These are phyloP conservation scores for Erannis defoliaria DNA, from an alignment of 2,888 invertebrate species.

Conservation along the genomic window DNA sequence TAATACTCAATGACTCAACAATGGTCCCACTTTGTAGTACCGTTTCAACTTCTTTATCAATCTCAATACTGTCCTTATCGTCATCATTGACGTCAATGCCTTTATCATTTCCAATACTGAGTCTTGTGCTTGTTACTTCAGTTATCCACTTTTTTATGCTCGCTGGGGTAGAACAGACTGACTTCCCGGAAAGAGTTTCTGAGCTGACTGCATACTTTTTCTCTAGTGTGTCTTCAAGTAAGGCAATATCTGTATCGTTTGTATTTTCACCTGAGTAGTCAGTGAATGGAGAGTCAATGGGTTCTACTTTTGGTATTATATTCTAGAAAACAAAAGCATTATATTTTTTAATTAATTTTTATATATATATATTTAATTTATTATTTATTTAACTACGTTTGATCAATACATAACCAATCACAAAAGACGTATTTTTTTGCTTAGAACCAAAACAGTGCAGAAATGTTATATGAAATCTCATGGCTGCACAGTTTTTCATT, in stretches of 20 bases:
- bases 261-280: slow-evolving; percentile 79
- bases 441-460: too few species aligned
- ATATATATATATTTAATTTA: too few species aligned
- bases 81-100: slow-evolving; percentile 61
- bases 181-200: slow-evolving; percentile 61
- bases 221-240: slow-evolving; percentile 66
- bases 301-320: slow-evolving; percentile 77
- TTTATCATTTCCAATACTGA: slow-evolving; percentile 69
- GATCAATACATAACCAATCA: too few species aligned
- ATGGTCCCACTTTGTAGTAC: slow-evolving; percentile 81
- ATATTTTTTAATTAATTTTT: neutral
- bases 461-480: too few species aligned
- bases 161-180: slow-evolving; percentile 49
- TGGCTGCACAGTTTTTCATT: too few species aligned
- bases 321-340: slow-evolving; percentile 56
- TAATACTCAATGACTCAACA: slow-evolving; percentile 79
- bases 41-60: slow-evolving; percentile 82
- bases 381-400: too few species aligned
- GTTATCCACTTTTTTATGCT: slow-evolving; percentile 73
- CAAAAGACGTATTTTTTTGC: too few species aligned
- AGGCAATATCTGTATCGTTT: slow-evolving; percentile 74
- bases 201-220: slow-evolving; percentile 67
- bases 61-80: slow-evolving; percentile 75
- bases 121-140: slow-evolving; percentile 81
- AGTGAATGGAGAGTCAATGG: slow-evolving; percentile 74